Evolutionary conservation across 2,113 vertebrate species (phyloP), one percentile per base, ranked within the genome.

Genomic region (Nettapus auritus): DNA sequence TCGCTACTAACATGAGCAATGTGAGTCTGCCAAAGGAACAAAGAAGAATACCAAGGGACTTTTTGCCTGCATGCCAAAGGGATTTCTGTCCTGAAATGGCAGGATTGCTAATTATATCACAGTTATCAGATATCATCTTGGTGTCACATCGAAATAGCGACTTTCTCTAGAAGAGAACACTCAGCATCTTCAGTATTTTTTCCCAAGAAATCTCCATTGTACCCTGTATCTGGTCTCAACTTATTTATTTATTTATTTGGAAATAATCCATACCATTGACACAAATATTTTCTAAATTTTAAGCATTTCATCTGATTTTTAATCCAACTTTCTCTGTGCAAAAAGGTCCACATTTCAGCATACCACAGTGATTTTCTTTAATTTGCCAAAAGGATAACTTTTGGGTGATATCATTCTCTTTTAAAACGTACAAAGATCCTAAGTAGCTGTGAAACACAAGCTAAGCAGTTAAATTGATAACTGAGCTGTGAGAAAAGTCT

Each of bases 21-120:
- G 91, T 26, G 44, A 8, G 34, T 74, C 82, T 91, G 87, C 73
- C 93, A 96, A 56, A 91, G 83, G 79, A 93, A 93, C 82, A 91
- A 88, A 94, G 78, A 23, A 94, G 55, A 89, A 94, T 55, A 93
- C 63, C 8, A 0, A n/a, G 50, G 52, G 36, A 90, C 46, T 86
- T 91, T 91, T 69, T 76, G 89, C 73, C 86, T 66, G 44, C 28
- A 40, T 73, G 80, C 86, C 88, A 94, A 82, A 93, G 48, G 40
- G 57, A 90, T 82, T 53, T 69, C 82, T 92, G 73, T 82, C 86
- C 80, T 78, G 56, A 90, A 88, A 89, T 77, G 75, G 67, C 71
- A 91, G 82, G 52, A 89, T 77, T 96, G 67, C n/a, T 2, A 0
- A 82, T 64, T 38, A 3, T 15, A 60, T 59, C 74, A 60, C 44